Evolutionary conservation across 2,113 vertebrate species (phyloP).

Genomic region (Excalfactoria chinensis): DNA sequence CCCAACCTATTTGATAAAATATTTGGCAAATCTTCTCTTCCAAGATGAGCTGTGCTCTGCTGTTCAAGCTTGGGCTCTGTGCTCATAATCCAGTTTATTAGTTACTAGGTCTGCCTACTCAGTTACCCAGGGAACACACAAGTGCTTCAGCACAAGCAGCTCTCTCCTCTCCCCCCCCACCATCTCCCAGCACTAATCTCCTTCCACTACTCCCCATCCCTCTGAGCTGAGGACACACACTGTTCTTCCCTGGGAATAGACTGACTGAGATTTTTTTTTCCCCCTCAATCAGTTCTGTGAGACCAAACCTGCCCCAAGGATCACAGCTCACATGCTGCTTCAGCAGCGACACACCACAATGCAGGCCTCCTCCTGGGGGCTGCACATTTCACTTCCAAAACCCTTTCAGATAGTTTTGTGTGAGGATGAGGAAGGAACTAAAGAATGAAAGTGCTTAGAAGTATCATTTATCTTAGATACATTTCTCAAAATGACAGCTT

Average conservation of each 20-base stretch:
- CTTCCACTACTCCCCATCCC: rapidly evolving
- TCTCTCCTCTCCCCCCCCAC: background rate
- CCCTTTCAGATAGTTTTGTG: background rate
- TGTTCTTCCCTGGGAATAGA: background rate
- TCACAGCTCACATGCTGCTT: background rate
- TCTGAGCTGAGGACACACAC: rapidly evolving
- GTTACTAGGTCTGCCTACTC: background rate
- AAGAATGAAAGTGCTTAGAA: background rate
- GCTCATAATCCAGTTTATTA: background rate
- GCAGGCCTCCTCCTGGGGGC: background rate
- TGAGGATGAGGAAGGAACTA: background rate
- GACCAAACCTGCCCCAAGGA: background rate
- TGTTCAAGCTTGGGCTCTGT: background rate
- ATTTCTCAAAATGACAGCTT: background rate
- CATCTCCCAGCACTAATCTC: background rate
- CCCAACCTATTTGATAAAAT: background rate
- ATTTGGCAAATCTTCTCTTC: background rate
- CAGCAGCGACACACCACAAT: background rate
- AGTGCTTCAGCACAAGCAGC: background rate
- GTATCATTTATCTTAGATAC: background rate
- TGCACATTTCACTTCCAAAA: background rate
- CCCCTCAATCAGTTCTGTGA: background rate
- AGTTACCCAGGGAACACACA: background rate
- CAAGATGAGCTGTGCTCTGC: background rate
- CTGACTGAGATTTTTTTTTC: background rate